Percentiles rank a stretch among this genome's conserved stretches.
These are phyloP conservation scores for Drosophila pallidifrons DNA, from an alignment of 1,140 invertebrate species.

Conservation along the genomic window DNA sequence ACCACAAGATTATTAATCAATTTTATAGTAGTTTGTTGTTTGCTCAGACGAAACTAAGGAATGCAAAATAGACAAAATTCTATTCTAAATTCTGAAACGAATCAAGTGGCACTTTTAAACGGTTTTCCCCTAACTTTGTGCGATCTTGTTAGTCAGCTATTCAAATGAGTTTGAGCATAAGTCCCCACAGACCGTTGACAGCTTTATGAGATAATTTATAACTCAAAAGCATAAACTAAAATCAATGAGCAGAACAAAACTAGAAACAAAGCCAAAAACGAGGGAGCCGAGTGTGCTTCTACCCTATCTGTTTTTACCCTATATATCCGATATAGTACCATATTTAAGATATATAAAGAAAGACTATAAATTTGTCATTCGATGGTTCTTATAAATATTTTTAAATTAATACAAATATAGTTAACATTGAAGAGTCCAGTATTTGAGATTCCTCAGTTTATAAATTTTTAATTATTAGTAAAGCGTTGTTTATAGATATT, in stretches of 20 bases:
- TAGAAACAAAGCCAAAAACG: background rate
- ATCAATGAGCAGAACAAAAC: constrained; percentile 19
- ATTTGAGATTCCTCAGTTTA: no score
- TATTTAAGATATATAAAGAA: background rate
- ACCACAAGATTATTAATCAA: background rate
- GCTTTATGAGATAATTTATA: constrained; percentile 50
- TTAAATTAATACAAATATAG: no score
- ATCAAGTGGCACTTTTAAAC: constrained; percentile 15
- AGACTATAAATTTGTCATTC: no score
- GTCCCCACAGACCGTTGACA: constrained; percentile 16
- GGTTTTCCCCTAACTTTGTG: constrained; percentile 42
- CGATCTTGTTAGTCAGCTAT: constrained; percentile 43
- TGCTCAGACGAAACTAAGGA: background rate
- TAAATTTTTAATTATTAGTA: no score
- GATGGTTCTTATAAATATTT: no score
- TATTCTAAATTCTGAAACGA: background rate
- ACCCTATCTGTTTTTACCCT: background rate
- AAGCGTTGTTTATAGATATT: no score
- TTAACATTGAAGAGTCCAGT: no score
- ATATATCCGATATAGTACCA: background rate
- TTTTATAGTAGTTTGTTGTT: constrained; percentile 4
- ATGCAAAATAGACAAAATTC: background rate
- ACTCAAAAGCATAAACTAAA: constrained; percentile 18
- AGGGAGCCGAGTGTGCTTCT: background rate
- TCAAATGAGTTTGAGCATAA: constrained; percentile 32